Evolutionary conservation across 2,797 vertebrate species (phyloP), one percentile per base, ranked within the genome.

Genomic region (Hephaestus fuliginosus): DNA sequence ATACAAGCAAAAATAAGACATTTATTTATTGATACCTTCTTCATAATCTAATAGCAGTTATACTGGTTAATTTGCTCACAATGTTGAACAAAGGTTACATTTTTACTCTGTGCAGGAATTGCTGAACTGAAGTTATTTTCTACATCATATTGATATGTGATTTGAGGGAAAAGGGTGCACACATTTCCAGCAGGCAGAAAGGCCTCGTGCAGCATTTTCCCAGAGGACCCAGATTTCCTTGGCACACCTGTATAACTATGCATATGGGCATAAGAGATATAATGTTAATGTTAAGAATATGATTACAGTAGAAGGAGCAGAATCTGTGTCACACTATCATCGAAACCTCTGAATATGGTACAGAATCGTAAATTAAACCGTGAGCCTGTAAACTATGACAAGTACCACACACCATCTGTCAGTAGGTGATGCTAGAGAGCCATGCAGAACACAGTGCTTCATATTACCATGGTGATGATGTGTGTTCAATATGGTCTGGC

Each of bases 361-460:
- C 14, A 66, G 20, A 4, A 20, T 4, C 18, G 12, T 10, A 22
- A 44, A 53, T 33, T 33, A 33, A 33, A 33, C 30, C 5, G 30
- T 33, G 30, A 33, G 30, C 30, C 30, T 33, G 30, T 33, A 33
- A 33, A 49, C 25, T 3, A 0, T 28, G 11, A 43, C 55, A 67
- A 7, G 69, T 39, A 75, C 39, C 60, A 15, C 18, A 3, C 11
- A 33, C 14, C 5, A n/a, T 28, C 20, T 10, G 78, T 12, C 92
- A 86, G 88, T 68, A 90, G 92, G 79, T 89, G 91, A 72, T 82
- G 90, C 82, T 73, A 85, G 70, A 82, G 79, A 82, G 66, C 86
- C 44, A 67, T 3, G 14, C 30, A n/a, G 13, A 30, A 48, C 7
- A 11, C 13, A 18, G 36, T 7, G 46, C 67, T 52, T 71, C 43